These are phyloP conservation scores for Dasyprocta punctata DNA, from an alignment of 2,113 vertebrate genomes.

Conservation along the genomic window DNA sequence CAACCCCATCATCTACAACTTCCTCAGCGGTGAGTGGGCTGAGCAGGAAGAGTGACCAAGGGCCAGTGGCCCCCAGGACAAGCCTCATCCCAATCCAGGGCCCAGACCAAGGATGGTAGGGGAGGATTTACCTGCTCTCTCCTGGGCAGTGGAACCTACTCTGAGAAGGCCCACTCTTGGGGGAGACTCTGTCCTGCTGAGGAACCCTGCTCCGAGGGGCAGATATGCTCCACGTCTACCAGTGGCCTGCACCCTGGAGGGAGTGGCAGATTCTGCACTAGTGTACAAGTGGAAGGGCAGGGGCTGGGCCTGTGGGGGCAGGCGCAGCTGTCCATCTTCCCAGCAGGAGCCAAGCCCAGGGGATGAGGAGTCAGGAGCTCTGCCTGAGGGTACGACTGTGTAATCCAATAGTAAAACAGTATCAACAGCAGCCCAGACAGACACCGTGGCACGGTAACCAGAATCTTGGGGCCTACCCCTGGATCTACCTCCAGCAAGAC, in stretches of 20 bases:
- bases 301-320: not conserved
- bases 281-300: not conserved
- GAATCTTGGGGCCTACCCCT: not conserved
- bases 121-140: not conserved
- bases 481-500: not conserved
- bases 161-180: not conserved
- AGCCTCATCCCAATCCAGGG: not conserved
- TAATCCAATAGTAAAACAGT: not conserved
- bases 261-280: not conserved
- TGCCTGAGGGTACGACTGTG: not conserved
- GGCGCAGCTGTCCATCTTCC: not conserved
- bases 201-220: not conserved
- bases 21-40: conserved; percentile 79
- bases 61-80: not conserved
- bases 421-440: not conserved
- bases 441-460: not conserved
- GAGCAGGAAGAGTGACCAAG: not conserved
- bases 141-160: not conserved
- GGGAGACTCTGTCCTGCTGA: not conserved
- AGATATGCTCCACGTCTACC: not conserved
- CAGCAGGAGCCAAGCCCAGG: not conserved
- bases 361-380: not conserved
- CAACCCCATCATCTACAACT: conserved; percentile 83
- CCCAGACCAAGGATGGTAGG: not conserved
- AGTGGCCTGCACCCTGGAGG: not conserved